Base-by-base conservation (phyloP, 2,888 invertebrate species). In the Diadegma fenestrale region DNA sequence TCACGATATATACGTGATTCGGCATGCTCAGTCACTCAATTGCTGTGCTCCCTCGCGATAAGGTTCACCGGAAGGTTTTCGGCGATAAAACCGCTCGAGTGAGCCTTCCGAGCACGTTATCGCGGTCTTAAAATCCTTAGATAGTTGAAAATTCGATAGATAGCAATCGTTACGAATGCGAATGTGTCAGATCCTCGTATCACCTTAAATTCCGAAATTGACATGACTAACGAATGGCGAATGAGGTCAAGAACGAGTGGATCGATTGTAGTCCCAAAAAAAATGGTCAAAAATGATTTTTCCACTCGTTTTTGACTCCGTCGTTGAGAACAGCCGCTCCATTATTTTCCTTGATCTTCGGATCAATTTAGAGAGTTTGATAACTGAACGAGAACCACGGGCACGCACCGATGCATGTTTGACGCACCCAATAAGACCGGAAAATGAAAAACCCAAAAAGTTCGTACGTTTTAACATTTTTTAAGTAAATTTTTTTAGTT, bases 1-100 rank as follows among this genome's bases (percentile, higher is more conserved):
- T 51, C 17, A 51, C 51, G 10, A 51, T 19, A 51, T 51, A 19
- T 51, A 51, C 61, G 87, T 66, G 78, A 87, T 8, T 19, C 64
- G 22, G 90, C 89, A 90, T 90, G 90, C 73, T 87, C 88, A 90
- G 89, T 43, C 90, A 89, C 73, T 87, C 88, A 90, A 89, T 43
- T 30, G 48, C 30, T 69, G 26, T 89, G 79, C 86, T 81, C 76
- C 71, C 81, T 85, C 77, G 80, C 76, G 80, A 64, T 14, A 5
- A 80, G 48, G 76, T 79, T 72, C 10, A 58, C 22, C 61, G 80
- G 61, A 69, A 80, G 75, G 68, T n/a, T 72, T 14, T 6, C 5
- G 30, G 19, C 6, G 26, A 37, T 63, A 33, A 41, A 26, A 43
- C 17, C 71, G 54, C 58, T n/a, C n/a, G 26, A 69, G 76, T 73